Evolutionary conservation across 2,888 invertebrate genomes (phyloP), one percentile per base, ranked within the genome.

Genomic region (Candidula unifasciata): DNA sequence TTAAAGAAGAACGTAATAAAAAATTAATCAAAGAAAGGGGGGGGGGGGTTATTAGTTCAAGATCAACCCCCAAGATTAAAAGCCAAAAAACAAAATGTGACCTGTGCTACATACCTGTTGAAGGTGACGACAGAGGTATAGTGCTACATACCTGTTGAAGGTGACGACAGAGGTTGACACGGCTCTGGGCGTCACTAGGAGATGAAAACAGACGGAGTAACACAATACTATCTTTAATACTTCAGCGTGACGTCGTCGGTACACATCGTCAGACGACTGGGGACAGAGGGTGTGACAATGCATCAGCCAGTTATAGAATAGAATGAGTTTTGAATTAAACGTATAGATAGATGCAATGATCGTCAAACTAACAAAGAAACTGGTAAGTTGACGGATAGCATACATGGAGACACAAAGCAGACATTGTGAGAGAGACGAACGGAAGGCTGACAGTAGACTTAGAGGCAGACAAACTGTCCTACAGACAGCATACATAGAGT

Each of bases 181-280:
- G 24, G 88, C 89, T 6, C 89, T 87, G 0, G 90, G 90, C 6
- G 89, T 88, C 3, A 89, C 89, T 71, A 90, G 87, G 21, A 89
- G 78, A 66, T 88, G 86, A 60, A 89, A 90, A 77, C 87, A 89
- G 27, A 88, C 54, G 0, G 90, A 88, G 44, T 89, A 88, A 5
- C 88, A 80, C 68, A 82, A 3, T 13, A 68, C 82, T 24, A 82
- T 76, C 44, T 74, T 82, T 24, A 82, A 68, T 13, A 82, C 82
- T 82, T 82, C 76, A 1, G 64, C 76, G 24, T 76, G 74, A 16
- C 82, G 74, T 52, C 77, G 18, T 33, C 82, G 8, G n/a, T 82
- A 82, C 0, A 82, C 64, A 16, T 81, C 81, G 27, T 73, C 73
- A 27, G 57, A n/a, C 1, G 35, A 33, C 81, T 81, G 60, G 69